Evolutionary conservation across 2,888 invertebrate genomes (phyloP).

Genomic region (Fragum sueziense): DNA sequence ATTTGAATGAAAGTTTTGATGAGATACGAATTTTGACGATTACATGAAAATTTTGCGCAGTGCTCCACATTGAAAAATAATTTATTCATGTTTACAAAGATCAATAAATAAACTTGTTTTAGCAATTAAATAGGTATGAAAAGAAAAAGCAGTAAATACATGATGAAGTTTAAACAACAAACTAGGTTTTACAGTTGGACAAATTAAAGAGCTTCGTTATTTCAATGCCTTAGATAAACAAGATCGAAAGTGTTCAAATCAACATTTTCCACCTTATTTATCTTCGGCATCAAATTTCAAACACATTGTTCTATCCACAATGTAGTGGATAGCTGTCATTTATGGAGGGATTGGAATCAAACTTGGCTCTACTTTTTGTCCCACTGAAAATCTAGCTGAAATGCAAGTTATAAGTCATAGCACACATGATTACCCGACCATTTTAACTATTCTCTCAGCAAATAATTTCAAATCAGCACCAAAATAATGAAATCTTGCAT

Average conservation of each 20-base stretch:
- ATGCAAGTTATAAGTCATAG: constrained; percentile 38
- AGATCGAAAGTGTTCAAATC: no score
- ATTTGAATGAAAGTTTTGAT: constrained; percentile 25
- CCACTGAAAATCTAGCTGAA: constrained; percentile 12
- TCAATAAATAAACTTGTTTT: constrained; percentile 54
- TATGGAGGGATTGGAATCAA: no score
- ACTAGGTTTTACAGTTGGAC: not conserved
- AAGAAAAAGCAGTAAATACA: constrained; percentile 55
- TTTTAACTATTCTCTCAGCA: constrained; percentile 2
- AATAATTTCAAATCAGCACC: not conserved
- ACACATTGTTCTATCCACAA: no score
- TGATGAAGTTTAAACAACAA: constrained; percentile 34
- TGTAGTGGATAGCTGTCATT: no score
- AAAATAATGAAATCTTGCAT: not conserved
- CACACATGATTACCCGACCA: constrained; percentile 39
- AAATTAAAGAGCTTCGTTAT: no score
- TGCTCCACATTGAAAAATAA: constrained; percentile 50
- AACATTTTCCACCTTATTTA: no score
- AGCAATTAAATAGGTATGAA: constrained; percentile 42
- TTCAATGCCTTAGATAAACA: no score
- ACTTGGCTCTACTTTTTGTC: not conserved
- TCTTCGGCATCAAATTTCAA: no score
- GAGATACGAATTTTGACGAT: not conserved
- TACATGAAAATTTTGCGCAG: constrained; percentile 30
- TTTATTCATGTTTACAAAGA: constrained; percentile 37